These are phyloP conservation scores for Zelostemma sp. DNA, from an alignment of 1,140 invertebrate species.

Conservation along the genomic window DNA sequence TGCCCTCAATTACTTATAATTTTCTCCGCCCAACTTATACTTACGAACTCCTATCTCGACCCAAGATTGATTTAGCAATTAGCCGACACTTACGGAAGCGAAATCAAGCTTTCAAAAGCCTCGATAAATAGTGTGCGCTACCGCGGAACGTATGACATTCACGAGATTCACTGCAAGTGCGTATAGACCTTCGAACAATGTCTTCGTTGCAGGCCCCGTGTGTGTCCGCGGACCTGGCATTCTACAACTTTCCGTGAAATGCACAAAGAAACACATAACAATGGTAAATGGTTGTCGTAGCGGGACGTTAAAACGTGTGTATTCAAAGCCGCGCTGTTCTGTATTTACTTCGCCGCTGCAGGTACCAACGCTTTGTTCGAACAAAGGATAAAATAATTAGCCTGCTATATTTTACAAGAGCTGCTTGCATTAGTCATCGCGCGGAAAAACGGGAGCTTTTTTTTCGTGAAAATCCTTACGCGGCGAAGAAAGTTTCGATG, in stretches of 20 bases:
- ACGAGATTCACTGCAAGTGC: background rate
- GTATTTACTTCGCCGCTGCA: constrained; percentile 11
- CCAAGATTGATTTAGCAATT: no score
- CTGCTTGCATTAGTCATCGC: constrained; percentile 19
- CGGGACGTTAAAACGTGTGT: constrained; percentile 22
- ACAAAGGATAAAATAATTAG: constrained; percentile 27
- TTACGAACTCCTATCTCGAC: no score
- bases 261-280: constrained; percentile 40
- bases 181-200: constrained; percentile 19
- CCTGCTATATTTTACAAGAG: constrained; percentile 9
- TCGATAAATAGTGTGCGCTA: background rate
- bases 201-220: constrained; percentile 9
- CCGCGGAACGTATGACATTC: background rate
- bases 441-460: background rate
- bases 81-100: background rate
- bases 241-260: constrained; percentile 44
- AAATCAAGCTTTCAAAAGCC: background rate
- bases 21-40: no score
- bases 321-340: constrained; percentile 12
- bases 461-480: constrained; percentile 9
- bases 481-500: constrained; percentile 14
- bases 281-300: constrained; percentile 34
- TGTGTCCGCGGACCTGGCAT: constrained; percentile 8
- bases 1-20: no score
- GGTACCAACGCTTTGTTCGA: constrained; percentile 11